phyloP scores from a whole-genome alignment of 2,797 vertebrate species.

The Halcyon chelicuti region DNA sequence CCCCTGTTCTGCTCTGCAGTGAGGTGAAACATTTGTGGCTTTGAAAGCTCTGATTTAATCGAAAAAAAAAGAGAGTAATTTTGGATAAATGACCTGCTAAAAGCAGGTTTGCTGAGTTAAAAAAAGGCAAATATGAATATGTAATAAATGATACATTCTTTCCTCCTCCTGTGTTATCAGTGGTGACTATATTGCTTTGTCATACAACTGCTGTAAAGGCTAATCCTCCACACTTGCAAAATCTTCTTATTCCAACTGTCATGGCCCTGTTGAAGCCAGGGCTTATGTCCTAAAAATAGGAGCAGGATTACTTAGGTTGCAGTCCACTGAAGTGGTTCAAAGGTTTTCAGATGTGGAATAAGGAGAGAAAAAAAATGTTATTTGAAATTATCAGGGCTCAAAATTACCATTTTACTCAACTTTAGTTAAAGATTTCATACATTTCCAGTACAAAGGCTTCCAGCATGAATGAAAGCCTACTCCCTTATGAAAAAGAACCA shows the following conservation, averaged over 20 bases:
- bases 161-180: slow-evolving; percentile 58
- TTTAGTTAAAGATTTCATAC: slow-evolving; percentile 53
- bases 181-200: slow-evolving; percentile 77
- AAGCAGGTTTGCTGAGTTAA: neutral
- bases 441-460: neutral
- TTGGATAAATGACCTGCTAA: neutral
- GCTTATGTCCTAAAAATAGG: slow-evolving; percentile 84
- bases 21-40: neutral
- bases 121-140: slow-evolving; percentile 42
- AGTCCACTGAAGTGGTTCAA: slow-evolving; percentile 76
- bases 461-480: neutral
- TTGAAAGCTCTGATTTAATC: neutral
- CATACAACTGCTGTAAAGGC: slow-evolving; percentile 70
- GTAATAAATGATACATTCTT: slow-evolving; percentile 57
- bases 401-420: slow-evolving; percentile 54
- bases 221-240: slow-evolving; percentile 81
- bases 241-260: slow-evolving; percentile 81
- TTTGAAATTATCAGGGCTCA: slow-evolving; percentile 43
- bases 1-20: neutral
- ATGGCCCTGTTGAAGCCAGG: slow-evolving; percentile 73
- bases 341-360: slow-evolving; percentile 60
- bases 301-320: slow-evolving; percentile 78
- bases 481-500: neutral
- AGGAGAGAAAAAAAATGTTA: neutral
- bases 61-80: neutral